These are phyloP conservation scores for Vanessa atalanta DNA, from an alignment of 1,140 invertebrate species.

Conservation along the genomic window DNA sequence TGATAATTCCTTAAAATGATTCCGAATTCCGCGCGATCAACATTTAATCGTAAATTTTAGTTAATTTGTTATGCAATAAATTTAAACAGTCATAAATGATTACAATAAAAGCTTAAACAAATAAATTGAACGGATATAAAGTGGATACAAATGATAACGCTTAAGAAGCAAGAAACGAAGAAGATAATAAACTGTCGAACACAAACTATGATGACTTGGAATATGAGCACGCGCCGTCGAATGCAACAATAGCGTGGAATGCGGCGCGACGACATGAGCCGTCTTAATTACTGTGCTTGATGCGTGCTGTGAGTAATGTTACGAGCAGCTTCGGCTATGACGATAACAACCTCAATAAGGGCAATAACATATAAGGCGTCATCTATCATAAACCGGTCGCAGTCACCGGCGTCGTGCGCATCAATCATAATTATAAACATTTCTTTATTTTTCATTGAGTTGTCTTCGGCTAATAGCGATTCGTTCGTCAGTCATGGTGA, in stretches of 20 bases:
- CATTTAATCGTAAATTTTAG: too few relatives aligned
- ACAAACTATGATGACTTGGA: constrained; percentile 13
- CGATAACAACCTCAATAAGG: constrained; percentile 15
- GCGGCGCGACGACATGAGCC: constrained; percentile 25
- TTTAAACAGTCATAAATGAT: too few relatives aligned
- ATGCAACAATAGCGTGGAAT: constrained; percentile 35
- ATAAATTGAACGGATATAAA: too few relatives aligned
- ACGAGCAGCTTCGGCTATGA: constrained; percentile 2
- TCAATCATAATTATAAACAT: constrained; percentile 4
- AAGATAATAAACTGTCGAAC: background rate
- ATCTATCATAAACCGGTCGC: background rate
- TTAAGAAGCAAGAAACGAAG: background rate
- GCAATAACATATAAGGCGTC: constrained; percentile 5
- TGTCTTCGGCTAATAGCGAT: constrained; percentile 3
- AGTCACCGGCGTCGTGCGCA: background rate
- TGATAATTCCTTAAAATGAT: too few relatives aligned
- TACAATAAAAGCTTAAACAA: too few relatives aligned
- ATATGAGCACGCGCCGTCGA: constrained; percentile 26
- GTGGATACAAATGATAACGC: background rate
- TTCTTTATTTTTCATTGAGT: constrained; percentile 8
- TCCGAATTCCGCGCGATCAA: too few relatives aligned
- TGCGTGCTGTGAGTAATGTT: constrained; percentile 13
- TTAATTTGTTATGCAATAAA: too few relatives aligned
- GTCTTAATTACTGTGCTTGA: constrained; percentile 30
- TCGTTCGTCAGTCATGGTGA: background rate